Conservation (phyloP, 2,888 invertebrate species). For the Cosmopolites sordidus region DNA sequence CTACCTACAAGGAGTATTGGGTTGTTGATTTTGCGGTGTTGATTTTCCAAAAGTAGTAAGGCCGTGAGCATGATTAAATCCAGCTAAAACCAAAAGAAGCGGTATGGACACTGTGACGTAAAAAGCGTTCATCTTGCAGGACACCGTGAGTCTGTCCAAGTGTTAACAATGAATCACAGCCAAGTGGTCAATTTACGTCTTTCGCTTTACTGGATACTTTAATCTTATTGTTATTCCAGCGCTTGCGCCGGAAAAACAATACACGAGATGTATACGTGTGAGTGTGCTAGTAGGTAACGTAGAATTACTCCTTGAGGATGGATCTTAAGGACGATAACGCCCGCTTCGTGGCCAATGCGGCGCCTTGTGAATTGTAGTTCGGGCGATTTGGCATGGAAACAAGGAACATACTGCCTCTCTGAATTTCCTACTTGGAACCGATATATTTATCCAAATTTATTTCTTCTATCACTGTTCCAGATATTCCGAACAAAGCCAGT, state of each 20-base stretch:
- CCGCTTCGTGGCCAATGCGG: slow-evolving; percentile 37
- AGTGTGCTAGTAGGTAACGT: slow-evolving; percentile 35
- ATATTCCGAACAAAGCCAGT: too few species aligned
- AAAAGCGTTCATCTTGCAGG: slow-evolving; percentile 42
- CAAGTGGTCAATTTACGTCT: slow-evolving; percentile 37
- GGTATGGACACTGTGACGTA: slow-evolving; percentile 53
- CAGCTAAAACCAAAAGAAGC: slow-evolving; percentile 52
- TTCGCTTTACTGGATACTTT: slow-evolving; percentile 19
- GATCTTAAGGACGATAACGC: slow-evolving; percentile 44
- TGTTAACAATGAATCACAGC: slow-evolving; percentile 35
- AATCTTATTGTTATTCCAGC: slow-evolving; percentile 31
- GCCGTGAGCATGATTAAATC: slow-evolving; percentile 48
- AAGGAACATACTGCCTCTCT: background rate
- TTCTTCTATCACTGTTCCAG: too few species aligned
- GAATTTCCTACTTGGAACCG: too few species aligned
- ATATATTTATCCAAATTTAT: too few species aligned
- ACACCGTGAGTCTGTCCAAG: background rate
- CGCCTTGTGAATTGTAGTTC: slow-evolving; percentile 36
- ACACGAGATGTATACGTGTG: slow-evolving; percentile 26
- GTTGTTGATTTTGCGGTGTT: slow-evolving; percentile 24
- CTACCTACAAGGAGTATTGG: slow-evolving; percentile 10
- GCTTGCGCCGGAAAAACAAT: slow-evolving; percentile 40
- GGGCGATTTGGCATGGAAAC: slow-evolving; percentile 7
- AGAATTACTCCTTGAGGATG: slow-evolving; percentile 41
- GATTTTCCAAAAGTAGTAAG: slow-evolving; percentile 48